Evolutionary conservation across 2,797 vertebrate genomes (phyloP).

Genomic region (Brachyalestes nurse): DNA sequence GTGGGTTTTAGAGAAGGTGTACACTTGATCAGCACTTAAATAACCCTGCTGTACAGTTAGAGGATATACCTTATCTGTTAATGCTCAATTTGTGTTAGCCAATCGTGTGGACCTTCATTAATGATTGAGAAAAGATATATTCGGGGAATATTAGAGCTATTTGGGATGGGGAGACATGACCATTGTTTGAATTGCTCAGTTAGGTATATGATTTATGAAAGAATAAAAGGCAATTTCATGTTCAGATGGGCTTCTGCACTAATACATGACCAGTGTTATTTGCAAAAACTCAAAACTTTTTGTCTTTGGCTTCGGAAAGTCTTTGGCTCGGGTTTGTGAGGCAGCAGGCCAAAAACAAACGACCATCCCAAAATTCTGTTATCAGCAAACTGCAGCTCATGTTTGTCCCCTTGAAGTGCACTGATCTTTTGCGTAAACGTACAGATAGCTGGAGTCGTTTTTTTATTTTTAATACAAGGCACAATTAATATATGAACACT

Average conservation of each 20-base stretch:
- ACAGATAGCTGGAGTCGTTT: neutral
- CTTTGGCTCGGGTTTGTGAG: neutral
- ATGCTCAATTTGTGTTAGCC: neutral
- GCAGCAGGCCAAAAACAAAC: neutral
- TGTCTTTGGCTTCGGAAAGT: neutral
- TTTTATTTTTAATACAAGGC: neutral
- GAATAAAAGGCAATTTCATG: neutral
- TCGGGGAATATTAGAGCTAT: too few species aligned
- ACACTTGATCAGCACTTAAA: too few species aligned
- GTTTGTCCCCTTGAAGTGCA: neutral
- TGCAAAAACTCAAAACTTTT: neutral
- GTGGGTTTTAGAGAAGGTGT: too few species aligned
- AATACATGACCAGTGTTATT: neutral
- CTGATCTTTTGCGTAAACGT: neutral
- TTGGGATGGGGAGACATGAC: too few species aligned
- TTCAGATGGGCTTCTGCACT: neutral
- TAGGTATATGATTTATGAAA: neutral
- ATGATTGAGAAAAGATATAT: too few species aligned
- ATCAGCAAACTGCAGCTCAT: slow-evolving; percentile 7
- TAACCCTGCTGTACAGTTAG: too few species aligned
- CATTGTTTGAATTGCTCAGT: too few species aligned
- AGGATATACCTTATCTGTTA: neutral
- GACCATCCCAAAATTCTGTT: neutral
- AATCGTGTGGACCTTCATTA: neutral
- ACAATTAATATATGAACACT: neutral